Conservation (phyloP, 2,797 vertebrate genomes). For the Amniataba percoides region DNA sequence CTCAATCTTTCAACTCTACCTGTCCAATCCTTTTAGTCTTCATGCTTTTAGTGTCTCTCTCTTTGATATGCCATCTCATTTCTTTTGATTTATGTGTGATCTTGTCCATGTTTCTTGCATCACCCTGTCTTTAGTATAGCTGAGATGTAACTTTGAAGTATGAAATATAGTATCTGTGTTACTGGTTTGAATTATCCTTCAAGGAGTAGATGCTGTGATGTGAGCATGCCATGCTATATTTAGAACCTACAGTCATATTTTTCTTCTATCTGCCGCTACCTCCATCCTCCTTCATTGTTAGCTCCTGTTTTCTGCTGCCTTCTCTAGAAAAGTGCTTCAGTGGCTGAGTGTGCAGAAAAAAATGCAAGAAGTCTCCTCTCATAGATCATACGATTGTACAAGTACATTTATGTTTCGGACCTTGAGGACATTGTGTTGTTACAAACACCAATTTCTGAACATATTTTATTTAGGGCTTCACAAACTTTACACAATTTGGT, state of each 20-base stretch:
- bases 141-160: slow-evolving; percentile 59
- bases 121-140: slow-evolving; percentile 50
- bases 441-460: slow-evolving; percentile 27
- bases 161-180: slow-evolving; percentile 55
- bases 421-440: slow-evolving; percentile 24
- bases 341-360: slow-evolving; percentile 44
- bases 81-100: slow-evolving; percentile 63
- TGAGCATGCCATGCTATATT: slow-evolving; percentile 77
- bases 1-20: slow-evolving; percentile 41
- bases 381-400: slow-evolving; percentile 25
- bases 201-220: slow-evolving; percentile 57
- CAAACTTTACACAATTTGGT: slow-evolving; percentile 53
- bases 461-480: slow-evolving; percentile 51
- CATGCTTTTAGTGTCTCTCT: slow-evolving; percentile 35
- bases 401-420: slow-evolving; percentile 22
- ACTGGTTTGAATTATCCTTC: slow-evolving; percentile 68
- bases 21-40: slow-evolving; percentile 37
- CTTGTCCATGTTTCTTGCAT: slow-evolving; percentile 64
- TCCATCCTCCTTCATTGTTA: slow-evolving; percentile 46
- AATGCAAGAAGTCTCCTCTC: slow-evolving; percentile 13
- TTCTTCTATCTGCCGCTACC: slow-evolving; percentile 54
- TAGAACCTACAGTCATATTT: slow-evolving; percentile 53
- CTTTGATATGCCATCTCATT: slow-evolving; percentile 60
- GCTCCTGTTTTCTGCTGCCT: slow-evolving; percentile 55
- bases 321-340: slow-evolving; percentile 73